Percentiles rank a stretch among this genome's conserved stretches.
These are phyloP conservation scores for Ophiodon elongatus DNA, from an alignment of 2,113 vertebrate genomes.

Conservation along the genomic window DNA sequence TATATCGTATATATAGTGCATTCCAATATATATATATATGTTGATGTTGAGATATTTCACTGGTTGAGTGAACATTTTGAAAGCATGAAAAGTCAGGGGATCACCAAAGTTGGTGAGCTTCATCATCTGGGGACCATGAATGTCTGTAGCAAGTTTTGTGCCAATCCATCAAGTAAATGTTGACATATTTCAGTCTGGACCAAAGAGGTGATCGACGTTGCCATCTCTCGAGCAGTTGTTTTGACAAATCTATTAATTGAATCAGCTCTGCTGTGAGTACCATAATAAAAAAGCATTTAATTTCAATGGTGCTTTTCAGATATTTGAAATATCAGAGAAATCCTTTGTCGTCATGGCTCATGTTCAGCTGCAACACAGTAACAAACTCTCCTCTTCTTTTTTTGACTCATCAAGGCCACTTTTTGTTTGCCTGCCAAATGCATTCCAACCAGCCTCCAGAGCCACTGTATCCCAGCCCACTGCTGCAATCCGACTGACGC, in stretches of 20 bases:
- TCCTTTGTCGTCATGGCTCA: slow-evolving; percentile 6
- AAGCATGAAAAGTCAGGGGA: too few relatives aligned
- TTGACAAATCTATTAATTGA: neutral
- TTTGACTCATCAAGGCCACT: slow-evolving; percentile 64
- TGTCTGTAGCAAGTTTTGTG: too few relatives aligned
- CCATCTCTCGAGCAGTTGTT: neutral
- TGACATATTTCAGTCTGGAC: neutral
- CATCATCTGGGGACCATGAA: too few relatives aligned
- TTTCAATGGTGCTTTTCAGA: neutral
- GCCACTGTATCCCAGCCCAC: slow-evolving; percentile 37
- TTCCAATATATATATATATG: too few relatives aligned
- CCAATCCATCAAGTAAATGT: too few relatives aligned
- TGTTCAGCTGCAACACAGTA: neutral
- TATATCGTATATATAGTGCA: too few relatives aligned
- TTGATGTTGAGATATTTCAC: too few relatives aligned
- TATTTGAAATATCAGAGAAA: neutral
- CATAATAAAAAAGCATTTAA: neutral
- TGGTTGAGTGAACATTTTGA: too few relatives aligned
- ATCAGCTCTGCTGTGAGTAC: neutral
- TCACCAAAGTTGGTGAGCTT: too few relatives aligned
- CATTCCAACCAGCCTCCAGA: slow-evolving; percentile 63
- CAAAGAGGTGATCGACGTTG: neutral
- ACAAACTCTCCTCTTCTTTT: slow-evolving; percentile 35
- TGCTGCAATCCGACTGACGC: slow-evolving; percentile 37
- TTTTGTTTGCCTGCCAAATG: slow-evolving; percentile 52